phyloP scores from a whole-genome alignment of 2,113 vertebrate genomes.

The Pedetes capensis region DNA sequence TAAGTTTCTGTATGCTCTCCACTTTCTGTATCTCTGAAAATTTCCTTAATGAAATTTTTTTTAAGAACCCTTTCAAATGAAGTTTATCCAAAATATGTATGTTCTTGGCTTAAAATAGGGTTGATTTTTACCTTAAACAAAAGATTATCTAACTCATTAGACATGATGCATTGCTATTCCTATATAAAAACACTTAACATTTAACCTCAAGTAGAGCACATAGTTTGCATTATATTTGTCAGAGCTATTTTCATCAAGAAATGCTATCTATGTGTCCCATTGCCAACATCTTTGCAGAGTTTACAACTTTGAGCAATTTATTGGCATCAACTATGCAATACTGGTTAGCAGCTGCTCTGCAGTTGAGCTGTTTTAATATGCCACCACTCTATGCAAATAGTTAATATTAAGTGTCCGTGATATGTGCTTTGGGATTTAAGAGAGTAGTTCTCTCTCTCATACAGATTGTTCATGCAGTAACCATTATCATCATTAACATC shows the following conservation, averaged over 20 bases:
- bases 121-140: slow-evolving; percentile 17
- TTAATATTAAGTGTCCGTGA: slow-evolving; percentile 88
- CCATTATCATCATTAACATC: background rate
- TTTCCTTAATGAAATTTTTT: slow-evolving; percentile 31
- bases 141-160: slow-evolving; percentile 52
- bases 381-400: slow-evolving; percentile 91
- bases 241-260: slow-evolving; percentile 94
- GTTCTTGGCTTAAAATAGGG: background rate
- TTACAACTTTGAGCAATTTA: slow-evolving; percentile 91
- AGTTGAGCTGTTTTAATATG: slow-evolving; percentile 91
- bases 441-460: slow-evolving; percentile 64
- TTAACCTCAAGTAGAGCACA: slow-evolving; percentile 67
- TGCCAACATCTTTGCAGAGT: slow-evolving; percentile 91
- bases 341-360: slow-evolving; percentile 92
- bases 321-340: slow-evolving; percentile 90
- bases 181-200: slow-evolving; percentile 34
- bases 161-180: slow-evolving; percentile 70
- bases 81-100: background rate
- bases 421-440: slow-evolving; percentile 36
- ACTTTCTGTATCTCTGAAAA: background rate
- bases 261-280: slow-evolving; percentile 89
- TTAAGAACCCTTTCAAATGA: background rate
- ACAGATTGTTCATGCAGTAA: slow-evolving; percentile 37
- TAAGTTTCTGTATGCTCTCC: background rate
- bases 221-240: slow-evolving; percentile 81